phyloP scores from a whole-genome alignment of 2,797 vertebrate species.

The Octomys mimax region DNA sequence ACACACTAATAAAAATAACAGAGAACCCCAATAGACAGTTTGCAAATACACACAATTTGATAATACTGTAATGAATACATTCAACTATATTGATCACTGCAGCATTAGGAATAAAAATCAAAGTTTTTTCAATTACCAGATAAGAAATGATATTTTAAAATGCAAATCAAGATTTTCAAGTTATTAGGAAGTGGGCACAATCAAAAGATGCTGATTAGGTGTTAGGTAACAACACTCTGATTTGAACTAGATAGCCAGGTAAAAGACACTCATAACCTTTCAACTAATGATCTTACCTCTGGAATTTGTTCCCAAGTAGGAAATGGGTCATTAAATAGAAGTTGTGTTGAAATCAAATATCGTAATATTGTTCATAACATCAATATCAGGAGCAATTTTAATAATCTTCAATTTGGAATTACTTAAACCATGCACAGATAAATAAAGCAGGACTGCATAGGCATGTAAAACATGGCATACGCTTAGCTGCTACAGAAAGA shows the following conservation, averaged over 20 bases:
- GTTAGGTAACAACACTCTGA: background rate
- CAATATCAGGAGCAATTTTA: background rate
- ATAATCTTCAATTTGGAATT: background rate
- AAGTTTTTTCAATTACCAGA: slow-evolving; percentile 1
- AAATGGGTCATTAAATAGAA: background rate
- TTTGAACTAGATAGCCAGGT: background rate
- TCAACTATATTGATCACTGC: background rate
- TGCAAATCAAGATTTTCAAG: slow-evolving; percentile 8
- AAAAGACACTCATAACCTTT: background rate
- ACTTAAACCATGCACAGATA: background rate
- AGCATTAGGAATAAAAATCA: slow-evolving; percentile 35
- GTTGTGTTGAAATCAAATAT: background rate
- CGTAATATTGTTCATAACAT: background rate
- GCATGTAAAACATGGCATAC: background rate
- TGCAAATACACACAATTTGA: background rate
- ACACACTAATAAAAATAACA: slow-evolving; percentile 33
- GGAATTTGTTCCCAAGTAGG: background rate
- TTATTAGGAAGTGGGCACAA: background rate
- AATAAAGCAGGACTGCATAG: background rate
- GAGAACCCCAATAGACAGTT: background rate
- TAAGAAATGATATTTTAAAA: background rate
- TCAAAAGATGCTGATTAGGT: background rate
- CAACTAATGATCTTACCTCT: background rate
- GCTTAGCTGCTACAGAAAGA: background rate
- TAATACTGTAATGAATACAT: background rate